Base-by-base conservation (phyloP, 1,140 invertebrate species). In the Adelges cooleyi region DNA sequence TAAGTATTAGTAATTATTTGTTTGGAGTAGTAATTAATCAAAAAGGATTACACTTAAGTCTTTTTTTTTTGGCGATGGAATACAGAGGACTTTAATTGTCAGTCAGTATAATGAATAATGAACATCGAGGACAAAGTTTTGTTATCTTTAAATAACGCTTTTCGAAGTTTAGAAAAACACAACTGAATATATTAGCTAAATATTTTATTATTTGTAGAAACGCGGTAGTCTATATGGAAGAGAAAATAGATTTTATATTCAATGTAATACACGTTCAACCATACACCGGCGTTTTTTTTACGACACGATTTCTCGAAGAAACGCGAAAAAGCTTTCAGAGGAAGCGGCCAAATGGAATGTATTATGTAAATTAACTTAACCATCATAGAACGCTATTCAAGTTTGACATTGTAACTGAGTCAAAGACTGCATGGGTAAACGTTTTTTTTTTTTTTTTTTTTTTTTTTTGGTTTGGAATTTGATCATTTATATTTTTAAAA, bases 361-460 rank as follows among this genome's bases (percentile, higher is more conserved):
- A 62, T 62, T 62, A 62, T 62, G 56, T 42, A 62, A 62, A 62
- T 62, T n/a, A n/a, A n/a, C n/a, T n/a, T n/a, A n/a, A n/a, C n/a
- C n/a, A n/a, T n/a, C n/a, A n/a, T n/a, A n/a, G n/a, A n/a, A n/a
- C n/a, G n/a, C n/a, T n/a, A n/a, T n/a, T n/a, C n/a, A n/a, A n/a
- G n/a, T n/a, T n/a, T n/a, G n/a, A n/a, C n/a, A n/a, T n/a, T n/a
- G n/a, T n/a, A n/a, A n/a, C n/a, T n/a, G n/a, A n/a, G n/a, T n/a
- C n/a, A n/a, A n/a, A n/a, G n/a, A n/a, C n/a, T n/a, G n/a, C n/a
- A n/a, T n/a, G n/a, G n/a, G n/a, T n/a, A n/a, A n/a, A n/a, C n/a
- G n/a, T n/a, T n/a, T n/a, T n/a, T n/a, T n/a, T n/a, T n/a, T n/a
- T n/a, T n/a, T n/a, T n/a, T n/a, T n/a, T n/a, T n/a, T n/a, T n/a